Base-by-base conservation (phyloP, 2,888 invertebrate species). In the Esperia sulphurella region DNA sequence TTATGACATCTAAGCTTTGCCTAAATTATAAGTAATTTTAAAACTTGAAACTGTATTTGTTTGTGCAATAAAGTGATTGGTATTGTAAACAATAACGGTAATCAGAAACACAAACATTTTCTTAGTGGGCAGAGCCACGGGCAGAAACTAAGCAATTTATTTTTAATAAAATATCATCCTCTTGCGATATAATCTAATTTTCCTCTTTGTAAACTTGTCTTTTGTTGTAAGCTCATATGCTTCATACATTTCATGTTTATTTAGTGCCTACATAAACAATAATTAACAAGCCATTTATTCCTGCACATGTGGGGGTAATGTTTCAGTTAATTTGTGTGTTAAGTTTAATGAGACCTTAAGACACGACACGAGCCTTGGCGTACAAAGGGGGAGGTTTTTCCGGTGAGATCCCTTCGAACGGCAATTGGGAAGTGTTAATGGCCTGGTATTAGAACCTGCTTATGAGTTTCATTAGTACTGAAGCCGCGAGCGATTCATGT, bases 381-480 rank as follows among this genome's bases (percentile, higher is more conserved):
- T 67, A 64, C 62, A 63, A 61, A 68, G 63, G 76, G 76, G 77
- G 68, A 69, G 67, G 67, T 77, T 77, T 79, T 82, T 81, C 21
- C 21, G 21, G 21, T 21, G 21, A 21, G 21, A 21, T 21, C 76
- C 57, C 65, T 68, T 75, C 79, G 46, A 61, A 76, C 65, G 69
- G 73, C 75, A 82, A 82, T 86, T 79, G 75, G 67, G 78, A 81
- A 75, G 75, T 83, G 81, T 76, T 85, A 87, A 86, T 86, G 75
- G 76, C 63, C 63, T 54, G 65, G 75, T 79, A 78, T 83, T 83
- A 84, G 75, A 78, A 62, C 77, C 80, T 83, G 79, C 79, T 84
- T 83, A 86, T 84, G 81, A 86, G 75, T 83, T 82, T 83, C 82
- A 86, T 85, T 84, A 87, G 76, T 68, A 74, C 71, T 65, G 71